Conservation (phyloP, 2,113 vertebrate genomes). For the Sturnus vulgaris region DNA sequence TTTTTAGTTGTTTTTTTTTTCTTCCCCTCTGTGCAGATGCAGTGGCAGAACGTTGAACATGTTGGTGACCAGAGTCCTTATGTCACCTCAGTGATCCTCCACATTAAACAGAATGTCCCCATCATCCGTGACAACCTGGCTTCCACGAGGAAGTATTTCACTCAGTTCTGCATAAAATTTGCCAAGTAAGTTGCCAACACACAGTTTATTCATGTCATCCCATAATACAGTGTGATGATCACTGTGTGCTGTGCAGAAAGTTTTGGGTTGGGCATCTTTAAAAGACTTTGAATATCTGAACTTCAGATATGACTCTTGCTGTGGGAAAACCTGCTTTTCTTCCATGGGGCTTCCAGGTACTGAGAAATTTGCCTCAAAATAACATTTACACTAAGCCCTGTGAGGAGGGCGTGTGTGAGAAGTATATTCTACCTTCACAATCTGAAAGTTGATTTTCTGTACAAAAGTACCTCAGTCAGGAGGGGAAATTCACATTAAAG, state of each 20-base stretch:
- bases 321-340: not conserved
- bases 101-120: constrained; percentile 98
- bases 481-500: not conserved
- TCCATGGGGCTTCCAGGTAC: not conserved
- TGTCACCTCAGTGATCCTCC: constrained; percentile 96
- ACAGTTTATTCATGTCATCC: not conserved
- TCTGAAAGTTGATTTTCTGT: not conserved
- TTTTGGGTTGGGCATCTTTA: not conserved
- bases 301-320: not conserved
- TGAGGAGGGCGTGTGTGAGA: not conserved
- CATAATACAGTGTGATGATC: not conserved
- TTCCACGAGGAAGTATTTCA: constrained; percentile 97
- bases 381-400: not conserved
- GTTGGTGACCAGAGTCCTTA: constrained; percentile 99
- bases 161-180: constrained; percentile 99
- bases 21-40: constrained; percentile 83
- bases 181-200: constrained; percentile 81
- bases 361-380: not conserved
- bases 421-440: not conserved
- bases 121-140: constrained; percentile 96
- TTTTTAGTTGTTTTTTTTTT: not conserved
- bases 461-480: not conserved
- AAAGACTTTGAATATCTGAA: not conserved
- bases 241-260: not conserved
- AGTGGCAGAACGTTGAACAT: constrained; percentile 98